These are phyloP conservation scores for Dendrocincla tyrannina DNA, from an alignment of 2,797 vertebrate genomes.

Conservation along the genomic window DNA sequence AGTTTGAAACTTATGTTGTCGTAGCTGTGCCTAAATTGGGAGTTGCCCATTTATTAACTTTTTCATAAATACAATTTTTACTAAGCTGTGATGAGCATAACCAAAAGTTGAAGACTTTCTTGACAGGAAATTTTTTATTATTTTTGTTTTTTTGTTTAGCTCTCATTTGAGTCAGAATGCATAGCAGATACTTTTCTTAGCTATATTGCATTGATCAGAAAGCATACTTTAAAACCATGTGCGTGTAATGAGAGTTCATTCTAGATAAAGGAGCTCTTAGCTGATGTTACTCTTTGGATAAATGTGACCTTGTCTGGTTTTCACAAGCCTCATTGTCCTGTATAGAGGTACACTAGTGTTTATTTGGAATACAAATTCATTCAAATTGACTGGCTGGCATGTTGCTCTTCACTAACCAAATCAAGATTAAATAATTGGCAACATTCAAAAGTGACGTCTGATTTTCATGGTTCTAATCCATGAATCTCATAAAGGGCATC, in stretches of 20 bases:
- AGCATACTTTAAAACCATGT: neutral
- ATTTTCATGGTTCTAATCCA: constrained; percentile 16
- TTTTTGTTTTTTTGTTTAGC: neutral
- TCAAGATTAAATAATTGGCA: constrained; percentile 10
- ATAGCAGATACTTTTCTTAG: neutral
- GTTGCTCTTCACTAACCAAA: neutral
- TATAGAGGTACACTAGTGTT: neutral
- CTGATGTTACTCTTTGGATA: neutral
- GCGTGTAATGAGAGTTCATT: neutral
- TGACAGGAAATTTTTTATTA: neutral
- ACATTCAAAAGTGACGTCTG: neutral
- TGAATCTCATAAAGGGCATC: neutral
- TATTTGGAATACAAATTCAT: neutral
- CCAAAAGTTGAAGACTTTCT: neutral
- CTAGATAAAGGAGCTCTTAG: neutral
- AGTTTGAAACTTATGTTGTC: neutral
- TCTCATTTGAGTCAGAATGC: neutral
- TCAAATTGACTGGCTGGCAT: neutral
- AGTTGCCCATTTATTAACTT: neutral
- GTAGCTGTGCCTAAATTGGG: neutral
- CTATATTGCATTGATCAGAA: neutral
- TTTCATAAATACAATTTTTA: neutral
- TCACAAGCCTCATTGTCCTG: neutral
- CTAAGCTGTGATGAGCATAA: neutral
- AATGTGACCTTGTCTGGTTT: neutral